A percentile compares a stretch with the other conserved stretches of the same genome.
These are phyloP conservation scores for Acridotheres tristis DNA, from an alignment of 2,797 vertebrate species.

Conservation along the genomic window DNA sequence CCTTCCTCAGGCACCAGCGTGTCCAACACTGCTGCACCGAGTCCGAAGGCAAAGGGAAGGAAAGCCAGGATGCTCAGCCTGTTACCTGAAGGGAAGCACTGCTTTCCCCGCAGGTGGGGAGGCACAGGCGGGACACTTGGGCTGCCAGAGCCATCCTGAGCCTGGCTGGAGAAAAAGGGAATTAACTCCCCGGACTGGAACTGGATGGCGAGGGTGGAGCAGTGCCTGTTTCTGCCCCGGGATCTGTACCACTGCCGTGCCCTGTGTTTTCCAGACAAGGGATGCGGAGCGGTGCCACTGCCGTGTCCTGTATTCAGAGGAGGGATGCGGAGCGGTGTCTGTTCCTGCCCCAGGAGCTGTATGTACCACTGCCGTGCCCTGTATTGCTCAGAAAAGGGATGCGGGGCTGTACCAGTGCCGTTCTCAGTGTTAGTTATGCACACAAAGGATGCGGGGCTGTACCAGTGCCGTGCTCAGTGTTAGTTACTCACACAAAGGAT, in stretches of 20 bases:
- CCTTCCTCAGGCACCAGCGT: fast-evolving
- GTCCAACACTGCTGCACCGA: no score
- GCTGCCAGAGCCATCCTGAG: background rate
- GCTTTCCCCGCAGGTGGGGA: fast-evolving
- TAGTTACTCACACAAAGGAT: no score
- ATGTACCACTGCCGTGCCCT: no score
- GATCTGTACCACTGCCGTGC: fast-evolving
- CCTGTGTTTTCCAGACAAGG: background rate
- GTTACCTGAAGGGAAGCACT: fast-evolving
- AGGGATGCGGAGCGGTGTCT: no score
- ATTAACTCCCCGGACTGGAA: background rate
- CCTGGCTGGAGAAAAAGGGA: background rate
- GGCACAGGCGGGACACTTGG: background rate
- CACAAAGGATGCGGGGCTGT: no score
- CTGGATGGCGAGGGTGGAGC: fast-evolving
- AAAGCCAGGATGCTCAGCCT: background rate
- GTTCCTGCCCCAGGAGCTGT: no score
- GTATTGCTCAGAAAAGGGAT: no score
- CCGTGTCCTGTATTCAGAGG: no score
- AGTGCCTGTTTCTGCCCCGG: fast-evolving
- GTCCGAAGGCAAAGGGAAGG: background rate
- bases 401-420: no score
- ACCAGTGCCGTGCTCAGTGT: no score
- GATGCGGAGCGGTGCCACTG: fast-evolving
- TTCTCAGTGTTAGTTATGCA: no score